Evolutionary conservation across 1,140 invertebrate species (phyloP), one percentile per base, ranked within the genome.

Genomic region (Goniozus legneri): DNA sequence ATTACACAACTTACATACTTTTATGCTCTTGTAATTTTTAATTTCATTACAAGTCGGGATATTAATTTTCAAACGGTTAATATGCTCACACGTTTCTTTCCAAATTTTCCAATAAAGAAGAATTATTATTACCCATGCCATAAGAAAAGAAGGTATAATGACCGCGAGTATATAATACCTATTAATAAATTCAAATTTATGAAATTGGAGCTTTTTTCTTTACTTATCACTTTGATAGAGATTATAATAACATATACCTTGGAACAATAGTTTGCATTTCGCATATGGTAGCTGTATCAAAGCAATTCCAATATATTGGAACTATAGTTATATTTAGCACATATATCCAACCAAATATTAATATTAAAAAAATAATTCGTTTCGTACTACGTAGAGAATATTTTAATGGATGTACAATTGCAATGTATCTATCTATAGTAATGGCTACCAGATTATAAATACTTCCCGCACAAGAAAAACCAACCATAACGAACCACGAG

Each of bases 391-490:
- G 81, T 19, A 64, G 60, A 3, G 62, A 80, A 69, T 89, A 89
- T 64, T 85, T 81, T 46, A 93, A 76, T 2, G 90, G 89, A 70
- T 91, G 83, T 3, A 92, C 81, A 45, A 93, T 88, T 0, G 89
- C 89, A 49, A 88, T 77, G 63, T 89, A 91, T 34, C 91, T 81
- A 71, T 93, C 91, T 16, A 91, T 76, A 8, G 90, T 88, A 41
- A 94, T 92, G 13, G 86, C 82, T 42, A 88, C 86, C 31, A 94
- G 80, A 52, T 90, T 92, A 66, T 85, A 83, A 58, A 93, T 86
- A 53, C 87, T 88, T 15, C 83, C 84, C 53, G 83, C 80, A 63
- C 86, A 88, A 38, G 84, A 84, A 51, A 87, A 77, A 41, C 82
- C 81, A 41, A 86, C 82, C 2, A 88, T 71, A 14, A 86, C 83